A percentile compares a stretch with the other conserved stretches of the same genome.
Conservation (phyloP, 2,113 vertebrate genomes). For the Peromyscus californicus region DNA sequence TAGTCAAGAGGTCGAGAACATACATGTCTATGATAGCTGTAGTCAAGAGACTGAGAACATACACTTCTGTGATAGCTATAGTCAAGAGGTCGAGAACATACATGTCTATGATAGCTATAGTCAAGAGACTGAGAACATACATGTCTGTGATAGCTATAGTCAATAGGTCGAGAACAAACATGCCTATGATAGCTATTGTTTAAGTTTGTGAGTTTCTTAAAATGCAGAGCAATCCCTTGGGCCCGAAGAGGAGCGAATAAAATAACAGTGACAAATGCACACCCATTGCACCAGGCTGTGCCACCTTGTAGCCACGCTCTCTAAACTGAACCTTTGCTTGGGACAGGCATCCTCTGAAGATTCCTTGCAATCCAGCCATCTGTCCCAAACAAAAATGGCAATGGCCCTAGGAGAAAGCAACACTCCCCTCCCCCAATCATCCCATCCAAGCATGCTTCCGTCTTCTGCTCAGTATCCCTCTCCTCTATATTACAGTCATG, state of each 20-base stretch:
- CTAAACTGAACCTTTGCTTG: neutral
- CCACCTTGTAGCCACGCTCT: fast-evolving
- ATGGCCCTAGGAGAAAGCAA: neutral
- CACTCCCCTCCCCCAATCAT: neutral
- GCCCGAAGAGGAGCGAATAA: neutral
- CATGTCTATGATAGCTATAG: neutral
- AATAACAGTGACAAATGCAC: neutral
- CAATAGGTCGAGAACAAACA: too few species aligned
- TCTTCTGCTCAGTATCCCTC: neutral
- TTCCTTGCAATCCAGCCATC: neutral
- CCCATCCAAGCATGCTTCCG: neutral
- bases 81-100: neutral
- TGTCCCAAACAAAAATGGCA: neutral
- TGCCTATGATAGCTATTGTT: neutral
- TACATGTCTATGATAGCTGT: neutral
- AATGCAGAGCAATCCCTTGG: neutral
- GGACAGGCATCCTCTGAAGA: neutral
- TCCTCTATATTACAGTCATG: neutral
- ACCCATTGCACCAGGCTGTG: neutral
- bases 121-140: too few species aligned
- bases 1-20: neutral
- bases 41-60: neutral
- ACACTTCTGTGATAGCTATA: neutral
- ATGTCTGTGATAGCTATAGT: too few species aligned
- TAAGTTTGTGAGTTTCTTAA: neutral